Conservation (phyloP, 1,140 invertebrate genomes). For the Pseudomyrmex pallidus region DNA sequence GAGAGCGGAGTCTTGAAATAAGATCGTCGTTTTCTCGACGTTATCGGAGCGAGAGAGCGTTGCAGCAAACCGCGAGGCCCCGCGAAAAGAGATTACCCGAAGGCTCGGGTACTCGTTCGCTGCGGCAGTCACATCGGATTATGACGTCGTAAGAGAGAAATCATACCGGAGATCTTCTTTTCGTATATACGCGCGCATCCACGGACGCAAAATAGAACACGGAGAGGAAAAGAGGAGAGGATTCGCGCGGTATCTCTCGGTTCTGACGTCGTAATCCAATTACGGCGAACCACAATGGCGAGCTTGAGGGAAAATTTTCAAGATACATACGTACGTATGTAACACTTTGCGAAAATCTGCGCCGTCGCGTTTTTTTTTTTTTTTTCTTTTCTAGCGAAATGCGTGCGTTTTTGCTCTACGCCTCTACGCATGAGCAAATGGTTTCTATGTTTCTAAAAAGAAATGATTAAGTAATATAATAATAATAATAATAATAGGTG, state of each 20-base stretch:
- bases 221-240: too few species aligned
- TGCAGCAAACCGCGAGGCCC: background rate
- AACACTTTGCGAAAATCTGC: background rate
- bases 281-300: too few species aligned
- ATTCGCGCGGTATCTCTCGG: background rate
- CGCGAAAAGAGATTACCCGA: constrained; percentile 18
- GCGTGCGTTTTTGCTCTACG: constrained; percentile 59
- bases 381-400: constrained; percentile 10
- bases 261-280: constrained; percentile 19
- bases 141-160: constrained; percentile 3
- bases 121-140: constrained; percentile 7
- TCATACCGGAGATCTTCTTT: background rate
- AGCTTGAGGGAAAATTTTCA: too few species aligned
- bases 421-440: constrained; percentile 62
- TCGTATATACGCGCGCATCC: background rate
- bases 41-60: background rate
- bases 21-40: background rate
- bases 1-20: background rate
- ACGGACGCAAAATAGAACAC: background rate
- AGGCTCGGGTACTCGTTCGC: background rate
- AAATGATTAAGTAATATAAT: background rate
- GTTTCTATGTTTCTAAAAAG: constrained; percentile 65
- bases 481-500: constrained; percentile 24
- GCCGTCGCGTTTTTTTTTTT: constrained; percentile 3
- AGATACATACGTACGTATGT: background rate